Percentiles rank a stretch among this genome's conserved stretches.
These are phyloP conservation scores for Dryobota labecula DNA, from an alignment of 2,888 invertebrate species.

Conservation along the genomic window DNA sequence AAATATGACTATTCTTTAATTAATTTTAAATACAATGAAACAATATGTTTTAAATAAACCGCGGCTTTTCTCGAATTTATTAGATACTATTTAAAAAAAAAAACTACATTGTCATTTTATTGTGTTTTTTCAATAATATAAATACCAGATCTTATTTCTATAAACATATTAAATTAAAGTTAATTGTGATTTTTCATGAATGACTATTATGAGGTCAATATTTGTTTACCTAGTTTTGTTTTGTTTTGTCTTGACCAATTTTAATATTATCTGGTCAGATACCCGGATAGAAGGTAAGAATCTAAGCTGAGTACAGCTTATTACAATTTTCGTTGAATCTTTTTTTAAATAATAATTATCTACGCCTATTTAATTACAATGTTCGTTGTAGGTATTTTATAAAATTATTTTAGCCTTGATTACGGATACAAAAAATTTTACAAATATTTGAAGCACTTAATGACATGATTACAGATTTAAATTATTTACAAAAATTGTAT, in stretches of 20 bases:
- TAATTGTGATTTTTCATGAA: slow-evolving; percentile 19
- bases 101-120: slow-evolving; percentile 11
- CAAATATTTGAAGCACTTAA: slow-evolving; percentile 7
- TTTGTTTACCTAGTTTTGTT: neutral
- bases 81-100: slow-evolving; percentile 3
- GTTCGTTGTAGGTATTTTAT: neutral
- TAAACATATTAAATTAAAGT: neutral
- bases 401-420: neutral
- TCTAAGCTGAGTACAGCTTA: neutral
- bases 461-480: neutral
- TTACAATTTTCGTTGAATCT: neutral
- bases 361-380: neutral
- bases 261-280: neutral
- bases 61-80: neutral
- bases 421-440: neutral
- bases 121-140: neutral
- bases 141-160: neutral
- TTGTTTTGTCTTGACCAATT: neutral
- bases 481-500: slow-evolving; percentile 54
- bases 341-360: neutral
- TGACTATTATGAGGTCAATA: neutral
- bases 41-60: neutral
- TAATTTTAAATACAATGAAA: slow-evolving; percentile 28
- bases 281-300: neutral
- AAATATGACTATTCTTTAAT: slow-evolving; percentile 54